Evolutionary conservation across 2,888 invertebrate species (phyloP), one percentile per base, ranked within the genome.

Genomic region (Cetonia aurata): DNA sequence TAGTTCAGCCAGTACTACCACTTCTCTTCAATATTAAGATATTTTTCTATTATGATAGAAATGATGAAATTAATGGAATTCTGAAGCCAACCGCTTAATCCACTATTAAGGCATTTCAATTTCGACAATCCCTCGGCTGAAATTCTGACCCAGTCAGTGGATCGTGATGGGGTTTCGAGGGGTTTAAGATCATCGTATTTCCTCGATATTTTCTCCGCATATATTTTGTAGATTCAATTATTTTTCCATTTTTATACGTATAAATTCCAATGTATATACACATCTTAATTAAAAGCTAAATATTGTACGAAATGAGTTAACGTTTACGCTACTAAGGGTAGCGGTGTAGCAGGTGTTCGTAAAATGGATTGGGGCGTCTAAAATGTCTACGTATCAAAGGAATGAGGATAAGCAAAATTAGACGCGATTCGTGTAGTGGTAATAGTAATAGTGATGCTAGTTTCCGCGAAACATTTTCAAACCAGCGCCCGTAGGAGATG

Each of bases 401-500:
- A 65, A 31, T n/a, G 13, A 15, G 41, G 37, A 65, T 65, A 50
- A 65, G 50, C 62, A 65, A 65, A 65, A 65, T 65, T 65, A 65
- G 62, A 65, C 37, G 62, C 50, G 62, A 65, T 65, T 25, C 15
- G 37, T 65, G 50, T 52, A 52, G 41, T 50, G 17, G 37, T 65
- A 10, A 3, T 62, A 37, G 33, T 37, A 31, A 12, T 50, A 62
- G 50, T 33, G 50, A 48, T 37, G 19, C 13, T 13, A 48, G 62
- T 75, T 42, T 25, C 33, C 71, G 76, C 74, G 72, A 41, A 50
- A 31, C 46, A 60, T 60, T 31, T 37, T 50, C 6, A n/a, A 15
- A 33, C 25, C 80, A 33, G 13, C 15, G 17, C 33, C 48, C 77
- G 78, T 79, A 78, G 79, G 50, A 65, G 78, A 78, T 81, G 80